Conservation (phyloP, 2,797 vertebrate genomes). For the Coendou prehensilis region DNA sequence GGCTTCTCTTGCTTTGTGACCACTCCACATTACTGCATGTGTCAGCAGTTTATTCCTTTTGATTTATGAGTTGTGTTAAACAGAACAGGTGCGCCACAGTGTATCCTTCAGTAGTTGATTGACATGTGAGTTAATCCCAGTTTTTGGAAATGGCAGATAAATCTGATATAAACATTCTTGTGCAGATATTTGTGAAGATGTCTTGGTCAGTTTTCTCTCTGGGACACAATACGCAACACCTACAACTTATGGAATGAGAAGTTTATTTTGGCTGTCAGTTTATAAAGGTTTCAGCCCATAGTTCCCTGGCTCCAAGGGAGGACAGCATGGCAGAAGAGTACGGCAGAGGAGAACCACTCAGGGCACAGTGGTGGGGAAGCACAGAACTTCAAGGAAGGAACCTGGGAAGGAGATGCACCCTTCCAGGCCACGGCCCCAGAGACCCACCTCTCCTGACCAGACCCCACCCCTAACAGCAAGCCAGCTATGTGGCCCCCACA, state of each 20-base stretch:
- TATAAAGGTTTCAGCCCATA: neutral
- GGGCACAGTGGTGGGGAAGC: neutral
- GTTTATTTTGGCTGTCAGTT: neutral
- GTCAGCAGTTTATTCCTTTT: neutral
- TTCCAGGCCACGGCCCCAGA: neutral
- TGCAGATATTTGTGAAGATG: neutral
- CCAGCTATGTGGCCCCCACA: neutral
- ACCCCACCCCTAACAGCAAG: neutral
- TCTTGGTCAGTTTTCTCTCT: neutral
- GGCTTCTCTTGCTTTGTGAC: neutral
- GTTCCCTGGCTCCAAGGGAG: neutral
- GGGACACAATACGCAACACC: neutral
- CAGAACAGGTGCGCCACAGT: neutral
- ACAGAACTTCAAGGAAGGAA: neutral
- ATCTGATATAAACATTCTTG: neutral
- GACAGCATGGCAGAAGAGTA: neutral
- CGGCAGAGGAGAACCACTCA: neutral
- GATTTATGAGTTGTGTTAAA: neutral
- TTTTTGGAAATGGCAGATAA: conserved; percentile 3
- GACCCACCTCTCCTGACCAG: neutral
- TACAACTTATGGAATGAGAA: neutral
- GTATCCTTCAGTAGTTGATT: neutral
- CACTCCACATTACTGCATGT: neutral
- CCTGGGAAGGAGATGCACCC: neutral
- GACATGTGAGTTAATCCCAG: neutral